Conservation (phyloP, 2,888 invertebrate species). For the Anodontia alba region DNA sequence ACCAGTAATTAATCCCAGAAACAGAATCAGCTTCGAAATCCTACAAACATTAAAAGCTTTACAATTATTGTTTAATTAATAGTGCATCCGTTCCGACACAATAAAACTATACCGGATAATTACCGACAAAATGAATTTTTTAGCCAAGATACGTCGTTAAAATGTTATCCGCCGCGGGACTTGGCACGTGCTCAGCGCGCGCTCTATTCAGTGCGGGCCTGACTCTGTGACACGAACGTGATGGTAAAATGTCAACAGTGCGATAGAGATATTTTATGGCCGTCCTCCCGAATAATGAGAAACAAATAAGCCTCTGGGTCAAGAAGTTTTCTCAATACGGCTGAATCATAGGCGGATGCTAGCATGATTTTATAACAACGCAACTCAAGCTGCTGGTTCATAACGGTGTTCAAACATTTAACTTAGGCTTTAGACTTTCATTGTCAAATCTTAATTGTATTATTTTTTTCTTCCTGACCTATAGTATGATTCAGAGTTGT, state of each 20-base stretch:
- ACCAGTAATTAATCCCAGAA: neutral
- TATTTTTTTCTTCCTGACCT: no score
- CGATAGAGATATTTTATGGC: slow-evolving; percentile 11
- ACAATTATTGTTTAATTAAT: slow-evolving; percentile 21
- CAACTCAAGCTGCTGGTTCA: no score
- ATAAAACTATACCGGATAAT: slow-evolving; percentile 60
- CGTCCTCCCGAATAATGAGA: neutral
- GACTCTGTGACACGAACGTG: slow-evolving; percentile 56
- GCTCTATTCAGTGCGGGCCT: slow-evolving; percentile 53
- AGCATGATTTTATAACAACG: no score
- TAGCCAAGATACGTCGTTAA: slow-evolving; percentile 53
- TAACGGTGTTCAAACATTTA: no score
- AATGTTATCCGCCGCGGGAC: slow-evolving; percentile 57
- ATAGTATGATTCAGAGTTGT: no score
- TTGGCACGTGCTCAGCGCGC: slow-evolving; percentile 52
- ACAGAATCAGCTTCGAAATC: neutral
- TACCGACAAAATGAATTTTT: slow-evolving; percentile 59
- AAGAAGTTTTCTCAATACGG: neutral
- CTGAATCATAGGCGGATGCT: neutral
- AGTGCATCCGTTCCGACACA: slow-evolving; percentile 20
- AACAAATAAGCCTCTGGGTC: slow-evolving; percentile 1
- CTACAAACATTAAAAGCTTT: slow-evolving; percentile 14
- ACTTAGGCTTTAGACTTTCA: no score
- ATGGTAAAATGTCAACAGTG: slow-evolving; percentile 51
- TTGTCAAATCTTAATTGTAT: no score